Base-by-base conservation (phyloP, 2,888 invertebrate species). In the Trimorus sp. region DNA sequence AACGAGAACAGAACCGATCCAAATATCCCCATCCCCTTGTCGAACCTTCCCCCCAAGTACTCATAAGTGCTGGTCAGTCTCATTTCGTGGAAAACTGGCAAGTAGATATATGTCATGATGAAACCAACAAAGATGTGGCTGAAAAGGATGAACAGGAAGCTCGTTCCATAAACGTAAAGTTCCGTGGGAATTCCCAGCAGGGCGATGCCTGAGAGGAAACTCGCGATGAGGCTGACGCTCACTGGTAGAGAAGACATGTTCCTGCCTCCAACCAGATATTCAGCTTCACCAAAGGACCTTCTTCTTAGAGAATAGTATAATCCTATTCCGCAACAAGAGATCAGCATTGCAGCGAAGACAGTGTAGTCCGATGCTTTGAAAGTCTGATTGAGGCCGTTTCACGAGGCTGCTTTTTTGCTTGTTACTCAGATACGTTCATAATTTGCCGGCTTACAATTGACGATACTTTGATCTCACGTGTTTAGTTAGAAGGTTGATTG, bases 161-260 rank as follows among this genome's bases (percentile, higher is more conserved):
- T 96, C 4, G 95, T 95, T 2, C 97, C 97, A 87, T 96, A 95
- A 85, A 96, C 95, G 88, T 97, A 96, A 11, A 96, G 94, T 91
- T 97, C 96, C 0, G 96, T 96, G 0, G 96, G 96, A 8, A 95
- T 94, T 4, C 96, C 96, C 74, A 96, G 92, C 45, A 97, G 90
- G 0, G 96, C 96, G 83, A 96, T 96, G 1, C 96, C 96, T 12
- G 96, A 96, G 75, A 96, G 94, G 81, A 95, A 96, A 90, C 96
- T 97, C 66, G 97, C 97, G 79, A 97, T 95, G 42, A 98, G 93
- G 0, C 97, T 97, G 94, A 97, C 94, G 40, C 97, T 94, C 69
- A 97, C 95, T 2, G 97, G 97, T 89, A 97, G 93, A 15, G 95
- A 94, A 88, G 95, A 94, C 96, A 97, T 96, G 87, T 95, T 95